These are phyloP conservation scores for Chloroclystis v-ata DNA, from an alignment of 2,888 invertebrate species.

Conservation along the genomic window DNA sequence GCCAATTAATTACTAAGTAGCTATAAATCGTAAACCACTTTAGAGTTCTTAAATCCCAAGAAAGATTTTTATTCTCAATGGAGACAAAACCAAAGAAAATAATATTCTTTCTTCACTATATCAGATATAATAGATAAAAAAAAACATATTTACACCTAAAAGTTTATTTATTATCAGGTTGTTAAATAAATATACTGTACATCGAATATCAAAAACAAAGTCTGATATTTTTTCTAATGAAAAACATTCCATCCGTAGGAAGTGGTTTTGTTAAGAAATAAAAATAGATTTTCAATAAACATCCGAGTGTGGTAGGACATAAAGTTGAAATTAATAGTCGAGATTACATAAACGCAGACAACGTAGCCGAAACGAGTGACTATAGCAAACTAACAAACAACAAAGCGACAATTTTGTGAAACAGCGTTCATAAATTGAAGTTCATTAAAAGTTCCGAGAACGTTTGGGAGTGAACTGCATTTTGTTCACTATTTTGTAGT, in stretches of 20 bases:
- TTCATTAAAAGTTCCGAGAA: constrained; percentile 59
- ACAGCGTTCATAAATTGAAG: constrained; percentile 58
- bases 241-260: constrained; percentile 9
- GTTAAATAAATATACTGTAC: too few species aligned
- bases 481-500: constrained; percentile 3
- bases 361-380: constrained; percentile 37
- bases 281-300: constrained; percentile 39
- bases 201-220: too few species aligned
- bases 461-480: constrained; percentile 2
- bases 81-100: too few species aligned
- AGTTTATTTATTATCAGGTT: too few species aligned
- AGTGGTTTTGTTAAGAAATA: constrained; percentile 30
- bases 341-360: constrained; percentile 62
- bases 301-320: constrained; percentile 34
- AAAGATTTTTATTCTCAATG: not conserved
- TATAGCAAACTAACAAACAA: constrained; percentile 47
- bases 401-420: constrained; percentile 63
- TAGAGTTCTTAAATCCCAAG: constrained; percentile 8
- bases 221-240: too few species aligned
- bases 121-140: too few species aligned
- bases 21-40: constrained; percentile 18
- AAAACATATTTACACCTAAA: too few species aligned
- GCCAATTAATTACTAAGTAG: constrained; percentile 22
- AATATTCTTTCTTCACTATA: too few species aligned
- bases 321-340: constrained; percentile 50